Percentiles rank a stretch among this genome's conserved stretches.
Evolutionary conservation across 2,888 invertebrate species (phyloP).

Genomic region (Xanthia icteritia): DNA sequence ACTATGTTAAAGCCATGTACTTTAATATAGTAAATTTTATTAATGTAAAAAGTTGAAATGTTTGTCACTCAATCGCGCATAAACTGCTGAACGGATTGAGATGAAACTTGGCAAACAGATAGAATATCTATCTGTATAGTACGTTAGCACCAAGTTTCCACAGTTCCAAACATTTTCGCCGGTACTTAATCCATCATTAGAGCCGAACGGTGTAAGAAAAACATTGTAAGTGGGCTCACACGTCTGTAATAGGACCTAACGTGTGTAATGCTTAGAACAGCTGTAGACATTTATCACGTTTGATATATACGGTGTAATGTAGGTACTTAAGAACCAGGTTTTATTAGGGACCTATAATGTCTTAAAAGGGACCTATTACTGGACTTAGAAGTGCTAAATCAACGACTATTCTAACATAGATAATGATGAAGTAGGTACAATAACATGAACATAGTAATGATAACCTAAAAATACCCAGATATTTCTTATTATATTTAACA

Average conservation of each 20-base stretch:
- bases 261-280: slow-evolving; percentile 74
- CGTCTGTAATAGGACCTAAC: slow-evolving; percentile 27
- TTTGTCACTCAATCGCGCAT: neutral
- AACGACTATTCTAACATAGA: neutral
- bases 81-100: neutral
- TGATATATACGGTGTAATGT: slow-evolving; percentile 33
- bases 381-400: neutral
- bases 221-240: slow-evolving; percentile 32
- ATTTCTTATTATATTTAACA: too few relatives aligned
- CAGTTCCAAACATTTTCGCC: slow-evolving; percentile 16
- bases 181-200: slow-evolving; percentile 47
- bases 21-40: too few relatives aligned
- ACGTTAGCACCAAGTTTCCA: slow-evolving; percentile 17
- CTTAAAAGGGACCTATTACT: neutral
- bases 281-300: slow-evolving; percentile 72
- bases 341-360: slow-evolving; percentile 3
- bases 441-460: too few relatives aligned
- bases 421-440: neutral
- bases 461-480: too few relatives aligned
- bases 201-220: slow-evolving; percentile 25
- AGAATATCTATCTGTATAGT: neutral
- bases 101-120: neutral
- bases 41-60: too few relatives aligned
- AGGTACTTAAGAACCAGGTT: neutral
- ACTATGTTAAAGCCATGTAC: too few relatives aligned